Evolutionary conservation across 2,797 vertebrate genomes (phyloP), one percentile per base, ranked within the genome.

Genomic region (Halcyon badia): DNA sequence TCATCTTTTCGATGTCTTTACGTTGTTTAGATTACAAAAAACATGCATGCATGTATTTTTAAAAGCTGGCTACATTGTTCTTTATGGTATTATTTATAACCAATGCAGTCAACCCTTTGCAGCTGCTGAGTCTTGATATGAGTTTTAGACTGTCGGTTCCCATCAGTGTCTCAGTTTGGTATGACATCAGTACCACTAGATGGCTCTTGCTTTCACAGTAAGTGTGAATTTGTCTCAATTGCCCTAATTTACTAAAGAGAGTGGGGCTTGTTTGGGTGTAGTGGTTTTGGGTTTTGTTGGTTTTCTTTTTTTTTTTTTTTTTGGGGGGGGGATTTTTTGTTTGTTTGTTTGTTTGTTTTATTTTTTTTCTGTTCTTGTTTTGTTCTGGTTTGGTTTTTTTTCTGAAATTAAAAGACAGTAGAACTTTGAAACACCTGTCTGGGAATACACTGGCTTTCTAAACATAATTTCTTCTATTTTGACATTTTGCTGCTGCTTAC

Each of bases 171-270:
- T 79, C 18, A 13, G 3, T 80, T 60, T 14, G 18, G 28, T 49
- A 24, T 46, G 76, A 41, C 6, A 5, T n/a, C 49, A 5, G 33
- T 75, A 26, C 66, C 97, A 60, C 97, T 97, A 97, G 98, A 83
- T 98, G 97, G 96, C 97, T 95, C 96, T 68, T 94, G 56, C 52
- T 37, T 84, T 96, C 95, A 79, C 70, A 54, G 20, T n/a, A 85
- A 82, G 31, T 37, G 37, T 14, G 30, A 56, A 35, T 91, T 91
- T 61, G 18, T 9, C 78, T 54, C 3, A 31, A 41, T 68, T 57
- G 18, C 19, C 11, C 65, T 56, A 41, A 52, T 89, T 76, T 72
- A n/a, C 28, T 49, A 4, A 56, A 15, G 13, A 49, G 10, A 1
- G 21, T 81, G 49, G 44, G 4, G 0, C 3, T 81, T 39, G 4